Evolutionary conservation across 2,113 vertebrate species (phyloP), one percentile per base, ranked within the genome.

Genomic region (Serinus canaria): DNA sequence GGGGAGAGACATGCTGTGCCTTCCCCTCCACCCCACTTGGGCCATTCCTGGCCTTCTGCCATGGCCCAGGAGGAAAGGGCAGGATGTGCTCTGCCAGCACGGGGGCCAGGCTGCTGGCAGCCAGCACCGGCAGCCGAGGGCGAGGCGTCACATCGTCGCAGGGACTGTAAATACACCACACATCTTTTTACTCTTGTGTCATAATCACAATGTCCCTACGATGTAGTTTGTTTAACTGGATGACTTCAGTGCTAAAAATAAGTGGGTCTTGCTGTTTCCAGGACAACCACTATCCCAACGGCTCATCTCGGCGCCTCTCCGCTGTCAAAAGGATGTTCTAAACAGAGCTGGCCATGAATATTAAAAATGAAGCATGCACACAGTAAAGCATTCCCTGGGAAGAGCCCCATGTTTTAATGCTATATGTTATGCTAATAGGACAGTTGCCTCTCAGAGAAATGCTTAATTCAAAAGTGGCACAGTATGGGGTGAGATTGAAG

Each of bases 211-310:
- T 50, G 81, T 83, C 79, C 83, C 87, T 66, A 72, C 55, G 94
- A 83, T 55, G 58, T 77, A 93, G 82, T 95, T 96, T 95, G 77
- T 95, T 94, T 95, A 86, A 87, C 68, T 92, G 87, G 84, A 87
- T 90, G 93, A 83, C 67, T 95, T 89, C 3, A 41, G 87, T 68
- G 74, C 93, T 97, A 94, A 94, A 97, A 96, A 96, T 95, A 97
- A 96, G 88, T 90, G 89, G 93, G 92, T 96, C 39, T 88, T 81
- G 83, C 91, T 56, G 89, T 96, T 94, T 94, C 93, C 91, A 91
- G 85, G 95, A 96, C 95, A 96, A 95, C 77, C 62, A 1, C 87
- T 88, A 75, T 70, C 83, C 78, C 95, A 68, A 69, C 1, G 35
- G 87, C 90, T 95, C 92, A 94, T 96, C 95, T 94, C 37, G 28